phyloP scores from a whole-genome alignment of 2,797 vertebrate species.

The Enteromius fasciolatus region DNA sequence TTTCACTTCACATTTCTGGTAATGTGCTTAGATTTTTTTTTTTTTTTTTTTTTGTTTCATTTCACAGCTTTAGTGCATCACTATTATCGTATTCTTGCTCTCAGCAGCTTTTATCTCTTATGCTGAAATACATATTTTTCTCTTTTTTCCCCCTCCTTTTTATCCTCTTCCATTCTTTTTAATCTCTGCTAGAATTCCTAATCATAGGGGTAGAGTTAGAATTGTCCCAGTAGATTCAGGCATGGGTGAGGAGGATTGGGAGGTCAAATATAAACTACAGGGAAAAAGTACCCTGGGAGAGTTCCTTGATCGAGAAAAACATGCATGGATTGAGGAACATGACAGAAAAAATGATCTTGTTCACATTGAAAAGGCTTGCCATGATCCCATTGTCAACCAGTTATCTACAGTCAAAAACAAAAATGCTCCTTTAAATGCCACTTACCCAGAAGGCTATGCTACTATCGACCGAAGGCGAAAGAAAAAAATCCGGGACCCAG shows the following conservation, averaged over 20 bases:
- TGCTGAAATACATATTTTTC: slow-evolving; percentile 63
- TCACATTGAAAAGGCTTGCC: slow-evolving; percentile 63
- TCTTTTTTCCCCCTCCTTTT: slow-evolving; percentile 60
- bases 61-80: slow-evolving; percentile 56
- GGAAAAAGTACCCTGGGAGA: slow-evolving; percentile 80
- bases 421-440: slow-evolving; percentile 66
- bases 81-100: slow-evolving; percentile 61
- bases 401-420: slow-evolving; percentile 61
- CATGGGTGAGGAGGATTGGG: slow-evolving; percentile 84
- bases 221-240: slow-evolving; percentile 88
- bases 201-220: slow-evolving; percentile 83
- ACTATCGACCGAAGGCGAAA: slow-evolving; percentile 86
- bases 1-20: not conserved
- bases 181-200: slow-evolving; percentile 74
- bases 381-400: slow-evolving; percentile 53
- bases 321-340: slow-evolving; percentile 68
- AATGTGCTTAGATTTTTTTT: not conserved
- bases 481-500: slow-evolving; percentile 77
- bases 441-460: slow-evolving; percentile 87
- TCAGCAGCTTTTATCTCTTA: slow-evolving; percentile 59
- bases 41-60: not conserved
- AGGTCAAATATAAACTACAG: slow-evolving; percentile 80
- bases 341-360: slow-evolving; percentile 68
- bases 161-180: slow-evolving; percentile 56
- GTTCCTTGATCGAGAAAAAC: slow-evolving; percentile 79